phyloP scores from a whole-genome alignment of 2,797 vertebrate genomes.

The Takifugu rubripes region DNA sequence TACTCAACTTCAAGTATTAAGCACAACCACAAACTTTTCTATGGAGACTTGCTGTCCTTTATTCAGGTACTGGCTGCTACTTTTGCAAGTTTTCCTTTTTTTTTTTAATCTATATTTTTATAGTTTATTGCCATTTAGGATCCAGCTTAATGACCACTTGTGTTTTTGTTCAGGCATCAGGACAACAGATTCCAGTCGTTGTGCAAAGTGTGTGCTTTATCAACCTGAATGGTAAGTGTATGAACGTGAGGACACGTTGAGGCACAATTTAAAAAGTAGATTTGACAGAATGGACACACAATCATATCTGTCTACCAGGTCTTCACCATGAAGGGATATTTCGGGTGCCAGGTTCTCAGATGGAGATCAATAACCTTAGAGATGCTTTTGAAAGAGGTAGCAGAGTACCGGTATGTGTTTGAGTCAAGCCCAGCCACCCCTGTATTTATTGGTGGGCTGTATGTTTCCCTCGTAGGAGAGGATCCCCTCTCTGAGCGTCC shows the following conservation, averaged over 20 bases:
- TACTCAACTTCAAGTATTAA: constrained; percentile 60
- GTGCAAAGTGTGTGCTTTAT: constrained; percentile 87
- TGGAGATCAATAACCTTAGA: constrained; percentile 80
- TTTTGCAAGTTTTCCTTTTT: background rate
- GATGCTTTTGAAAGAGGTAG: constrained; percentile 86
- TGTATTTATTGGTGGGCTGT: constrained; percentile 32
- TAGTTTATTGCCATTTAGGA: no score
- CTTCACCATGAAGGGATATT: constrained; percentile 92
- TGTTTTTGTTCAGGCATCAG: constrained; percentile 72
- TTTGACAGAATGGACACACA: background rate
- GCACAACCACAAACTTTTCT: constrained; percentile 82
- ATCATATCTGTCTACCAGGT: constrained; percentile 64
- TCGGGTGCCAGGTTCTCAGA: constrained; percentile 83
- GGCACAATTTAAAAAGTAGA: background rate
- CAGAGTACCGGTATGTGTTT: constrained; percentile 8
- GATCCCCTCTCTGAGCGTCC: constrained; percentile 75
- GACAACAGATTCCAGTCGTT: constrained; percentile 82
- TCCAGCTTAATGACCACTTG: background rate
- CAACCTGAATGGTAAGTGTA: constrained; percentile 82
- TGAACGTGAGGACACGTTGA: background rate
- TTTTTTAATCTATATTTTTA: background rate
- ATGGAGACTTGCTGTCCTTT: constrained; percentile 81
- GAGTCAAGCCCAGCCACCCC: background rate
- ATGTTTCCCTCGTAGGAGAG: constrained; percentile 73
- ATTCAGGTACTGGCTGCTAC: constrained; percentile 72